Conservation (phyloP, 2,888 invertebrate genomes). For the Pantelozetes paolii region DNA sequence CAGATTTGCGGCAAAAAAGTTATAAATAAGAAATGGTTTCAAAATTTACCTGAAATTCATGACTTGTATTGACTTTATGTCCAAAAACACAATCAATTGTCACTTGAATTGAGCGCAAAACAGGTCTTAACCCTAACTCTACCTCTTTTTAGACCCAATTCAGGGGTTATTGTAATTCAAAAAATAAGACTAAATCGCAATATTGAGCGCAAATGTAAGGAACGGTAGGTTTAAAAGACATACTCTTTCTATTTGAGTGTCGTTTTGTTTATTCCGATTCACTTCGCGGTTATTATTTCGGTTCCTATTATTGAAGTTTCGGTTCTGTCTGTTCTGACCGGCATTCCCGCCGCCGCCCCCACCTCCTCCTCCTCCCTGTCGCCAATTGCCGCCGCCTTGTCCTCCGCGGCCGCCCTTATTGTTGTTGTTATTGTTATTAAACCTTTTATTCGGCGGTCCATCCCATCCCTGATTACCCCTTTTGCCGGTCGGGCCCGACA, state of each 20-base stretch:
- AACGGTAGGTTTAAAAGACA: conserved; percentile 1
- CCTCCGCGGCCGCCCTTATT: neutral
- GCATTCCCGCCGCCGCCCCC: neutral
- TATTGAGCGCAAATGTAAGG: neutral
- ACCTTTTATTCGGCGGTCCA: conserved; percentile 36
- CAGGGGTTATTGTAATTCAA: no score
- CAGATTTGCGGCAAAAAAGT: no score
- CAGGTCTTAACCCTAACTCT: no score
- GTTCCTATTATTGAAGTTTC: conserved; percentile 11
- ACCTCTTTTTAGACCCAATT: no score
- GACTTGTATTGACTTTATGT: no score
- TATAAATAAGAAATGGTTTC: no score
- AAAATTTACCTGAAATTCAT: no score
- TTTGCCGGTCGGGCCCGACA: conserved; percentile 30
- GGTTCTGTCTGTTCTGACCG: neutral
- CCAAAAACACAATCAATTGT: no score
- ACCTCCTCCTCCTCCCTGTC: neutral
- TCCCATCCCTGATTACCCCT: conserved; percentile 9
- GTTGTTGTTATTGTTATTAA: conserved; percentile 14
- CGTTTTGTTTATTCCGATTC: conserved; percentile 31
- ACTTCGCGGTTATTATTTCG: conserved; percentile 28
- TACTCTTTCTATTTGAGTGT: conserved; percentile 33
- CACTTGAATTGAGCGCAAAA: no score
- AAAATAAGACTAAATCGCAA: conserved; percentile 10
- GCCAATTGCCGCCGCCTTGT: neutral